Evolutionary conservation across 2,888 invertebrate species (phyloP), one percentile per base, ranked within the genome.

Genomic region (Oligia fasciuncula): DNA sequence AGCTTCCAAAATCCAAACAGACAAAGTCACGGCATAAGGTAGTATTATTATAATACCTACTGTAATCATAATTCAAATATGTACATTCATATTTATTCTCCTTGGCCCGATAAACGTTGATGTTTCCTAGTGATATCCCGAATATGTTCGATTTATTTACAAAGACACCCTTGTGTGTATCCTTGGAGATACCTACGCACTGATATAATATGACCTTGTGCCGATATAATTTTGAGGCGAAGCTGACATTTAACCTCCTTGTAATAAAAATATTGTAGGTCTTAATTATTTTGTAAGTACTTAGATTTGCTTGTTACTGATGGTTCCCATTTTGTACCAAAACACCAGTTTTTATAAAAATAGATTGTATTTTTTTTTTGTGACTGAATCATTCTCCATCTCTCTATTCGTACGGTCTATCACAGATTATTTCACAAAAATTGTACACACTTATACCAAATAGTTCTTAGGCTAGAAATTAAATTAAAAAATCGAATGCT

Each of bases 191-290:
- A 75, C 78, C 40, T 35, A 35, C 35, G 81, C 75, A 73, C 66
- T 80, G 84, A 78, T 79, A 73, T 54, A 77, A 72, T 54, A 77
- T 72, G 89, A 87, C 88, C 88, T 89, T 89, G 88, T 81, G 75
- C 72, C 66, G 81, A 85, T 85, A 89, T 83, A 51, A 63, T 57
- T 76, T 75, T 87, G 63, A 85, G 79, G 79, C 46, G 43, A 76
- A 76, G 49, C 60, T 49, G 17, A 60, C 84, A 77, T 63, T 86
- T 69, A 73, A 62, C 13, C n/a, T 73, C 67, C 23, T 17, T 4
- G 40, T 68, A 19, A 54, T 67, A 63, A 51, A 54, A 35, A 65
- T 63, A 69, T 73, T 57, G 23, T 4, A 71, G 17, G 4, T 43
- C 0, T 57, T 40, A 46, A 57, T 67, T 14, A 69, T n/a, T 54